Conservation (phyloP, 2,797 vertebrate species). For the Chanos chanos region DNA sequence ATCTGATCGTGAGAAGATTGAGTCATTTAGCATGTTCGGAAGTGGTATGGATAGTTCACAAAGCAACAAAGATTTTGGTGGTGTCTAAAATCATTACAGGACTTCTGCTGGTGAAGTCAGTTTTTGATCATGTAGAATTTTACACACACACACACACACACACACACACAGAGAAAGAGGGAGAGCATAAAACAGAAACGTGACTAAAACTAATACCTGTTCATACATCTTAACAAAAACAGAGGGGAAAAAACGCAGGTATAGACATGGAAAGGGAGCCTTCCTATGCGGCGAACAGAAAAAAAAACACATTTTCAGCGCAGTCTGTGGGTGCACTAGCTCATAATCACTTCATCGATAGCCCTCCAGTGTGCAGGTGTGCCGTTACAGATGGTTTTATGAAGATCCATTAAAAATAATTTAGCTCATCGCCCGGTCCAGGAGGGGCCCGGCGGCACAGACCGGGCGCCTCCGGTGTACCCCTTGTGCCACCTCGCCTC, state of each 20-base stretch:
- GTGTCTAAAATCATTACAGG: too few relatives aligned
- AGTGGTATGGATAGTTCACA: too few relatives aligned
- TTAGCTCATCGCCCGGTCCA: conserved; percentile 71
- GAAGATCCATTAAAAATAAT: conserved; percentile 83
- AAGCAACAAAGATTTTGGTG: too few relatives aligned
- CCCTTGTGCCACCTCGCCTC: conserved; percentile 21
- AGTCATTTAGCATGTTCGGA: too few relatives aligned
- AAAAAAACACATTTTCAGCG: conserved; percentile 77
- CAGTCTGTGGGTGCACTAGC: conserved; percentile 72
- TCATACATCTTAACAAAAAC: conserved; percentile 40
- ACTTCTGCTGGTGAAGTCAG: too few relatives aligned
- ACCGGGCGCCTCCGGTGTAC: conserved; percentile 49
- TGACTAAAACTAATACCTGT: conserved; percentile 3
- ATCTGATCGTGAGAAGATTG: too few relatives aligned
- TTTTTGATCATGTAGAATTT: too few relatives aligned
- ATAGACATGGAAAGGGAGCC: conserved; percentile 26
- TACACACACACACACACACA: too few relatives aligned
- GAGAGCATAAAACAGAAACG: too few relatives aligned
- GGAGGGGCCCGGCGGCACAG: conserved; percentile 66
- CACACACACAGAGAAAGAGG: too few relatives aligned
- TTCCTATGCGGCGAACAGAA: conserved; percentile 66
- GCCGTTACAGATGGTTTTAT: conserved; percentile 80
- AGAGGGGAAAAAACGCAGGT: conserved; percentile 37
- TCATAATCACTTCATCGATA: conserved; percentile 79
- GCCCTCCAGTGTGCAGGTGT: conserved; percentile 76